Percentiles rank a stretch among this genome's conserved stretches.
Evolutionary conservation across 2,888 invertebrate species (phyloP).

Genomic region (Fragum sueziense): DNA sequence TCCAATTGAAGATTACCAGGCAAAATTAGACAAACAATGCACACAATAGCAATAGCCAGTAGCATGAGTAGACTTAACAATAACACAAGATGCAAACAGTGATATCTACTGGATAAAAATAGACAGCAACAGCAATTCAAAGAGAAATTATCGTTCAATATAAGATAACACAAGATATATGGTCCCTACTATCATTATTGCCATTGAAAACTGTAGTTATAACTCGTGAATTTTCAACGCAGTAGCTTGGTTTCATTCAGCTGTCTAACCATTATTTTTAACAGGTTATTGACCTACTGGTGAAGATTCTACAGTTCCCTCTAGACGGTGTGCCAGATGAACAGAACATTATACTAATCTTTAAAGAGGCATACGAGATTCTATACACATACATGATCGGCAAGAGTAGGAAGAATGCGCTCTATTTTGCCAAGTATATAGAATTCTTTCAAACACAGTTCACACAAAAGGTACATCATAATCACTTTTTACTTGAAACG

Average conservation of each 20-base stretch:
- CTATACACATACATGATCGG: constrained; percentile 82
- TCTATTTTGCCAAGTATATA: constrained; percentile 83
- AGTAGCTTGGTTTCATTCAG: neutral
- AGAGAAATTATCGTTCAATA: neutral
- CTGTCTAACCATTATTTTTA: neutral
- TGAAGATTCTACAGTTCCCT: constrained; percentile 79
- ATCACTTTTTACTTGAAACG: no score
- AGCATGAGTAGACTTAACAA: no score
- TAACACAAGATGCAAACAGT: no score
- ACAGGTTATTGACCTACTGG: constrained; percentile 81
- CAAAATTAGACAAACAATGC: no score
- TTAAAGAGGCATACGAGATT: constrained; percentile 81
- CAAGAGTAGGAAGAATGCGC: constrained; percentile 82
- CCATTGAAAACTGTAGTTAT: no score
- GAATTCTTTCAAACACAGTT: constrained; percentile 83
- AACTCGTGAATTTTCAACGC: no score
- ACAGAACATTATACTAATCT: constrained; percentile 80
- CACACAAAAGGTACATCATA: constrained; percentile 81
- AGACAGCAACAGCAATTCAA: no score
- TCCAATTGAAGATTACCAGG: no score
- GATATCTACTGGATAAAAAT: no score
- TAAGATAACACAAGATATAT: neutral
- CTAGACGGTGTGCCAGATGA: constrained; percentile 79
- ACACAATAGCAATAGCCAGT: no score
- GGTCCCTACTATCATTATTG: no score